Base-by-base conservation (phyloP, 53 echinoderm and acorn worm genomes). In the Mesocentrotus franciscanus region DNA sequence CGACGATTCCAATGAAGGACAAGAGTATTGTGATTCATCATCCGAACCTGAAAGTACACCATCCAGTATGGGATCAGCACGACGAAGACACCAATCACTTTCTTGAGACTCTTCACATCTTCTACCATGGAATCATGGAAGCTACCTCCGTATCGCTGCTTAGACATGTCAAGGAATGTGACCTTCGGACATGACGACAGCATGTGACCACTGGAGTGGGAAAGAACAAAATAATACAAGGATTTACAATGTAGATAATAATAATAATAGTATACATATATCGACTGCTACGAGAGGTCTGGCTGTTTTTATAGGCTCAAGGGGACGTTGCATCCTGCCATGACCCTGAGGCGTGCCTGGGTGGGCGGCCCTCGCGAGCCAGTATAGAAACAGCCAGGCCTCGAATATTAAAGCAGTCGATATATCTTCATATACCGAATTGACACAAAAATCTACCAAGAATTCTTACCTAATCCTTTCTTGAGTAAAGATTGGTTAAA, bases 41-140 rank as follows among this genome's bases (percentile, higher is more conserved):
- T 60, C 35, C 94, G 92, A 71, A 99, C 99, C 99, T 99, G 99
- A 91, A 95, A 97, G 81, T 99, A 99, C 8, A 98, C 98, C 90
- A 98, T 96, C 98, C 98, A 99, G 81, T 99, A 99, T 16, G 99
- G 99, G 20, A 96, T 95, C 42, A 99, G 95, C 12, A 97, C 96
- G 4, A 97, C 27, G 75, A 99, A 99, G 71, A 99, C 97, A 35
- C 96, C 95, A 16, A 97, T 97, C 56, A 99, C 97, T 95, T 97
- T 99, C 70, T 97, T 96, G 81, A 99, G 95, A 1, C 97, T 95
- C 94, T 99, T 99, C 85, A 99, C 99, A 90, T 99, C 99, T 29
- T 99, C 99, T 34, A 99, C 99, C 96, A 97, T 98, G 39, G 96
- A 97, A 29, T 99, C 99, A 76, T 99, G 99, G 91, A 97, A 99